Percentiles rank a stretch among this genome's conserved stretches.
Evolutionary conservation across 2,113 vertebrate species (phyloP).

Genomic region (Rhabdornis inornatus): DNA sequence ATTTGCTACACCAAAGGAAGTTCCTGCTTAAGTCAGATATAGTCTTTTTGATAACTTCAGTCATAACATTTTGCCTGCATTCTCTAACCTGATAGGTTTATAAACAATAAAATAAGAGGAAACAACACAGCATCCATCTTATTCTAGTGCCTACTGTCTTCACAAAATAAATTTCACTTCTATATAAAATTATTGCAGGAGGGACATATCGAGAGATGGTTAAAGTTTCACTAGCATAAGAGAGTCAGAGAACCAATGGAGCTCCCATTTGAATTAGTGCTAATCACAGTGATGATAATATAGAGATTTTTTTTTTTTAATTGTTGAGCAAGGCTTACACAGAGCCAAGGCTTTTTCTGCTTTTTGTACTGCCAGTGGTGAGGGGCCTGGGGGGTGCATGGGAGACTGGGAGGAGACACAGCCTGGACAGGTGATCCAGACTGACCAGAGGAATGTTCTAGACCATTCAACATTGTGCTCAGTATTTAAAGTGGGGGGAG

Average conservation of each 20-base stretch:
- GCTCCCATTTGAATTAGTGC: background rate
- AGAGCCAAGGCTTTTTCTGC: background rate
- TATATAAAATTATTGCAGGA: background rate
- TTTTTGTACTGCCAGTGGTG: background rate
- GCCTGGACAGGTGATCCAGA: background rate
- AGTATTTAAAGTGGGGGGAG: background rate
- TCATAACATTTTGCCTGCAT: background rate
- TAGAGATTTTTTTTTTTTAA: no score
- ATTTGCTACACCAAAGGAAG: background rate
- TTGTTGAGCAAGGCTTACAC: background rate
- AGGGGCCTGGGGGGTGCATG: background rate
- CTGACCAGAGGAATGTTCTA: background rate
- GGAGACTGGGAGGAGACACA: background rate
- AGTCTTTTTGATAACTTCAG: background rate
- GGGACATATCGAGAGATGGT: background rate
- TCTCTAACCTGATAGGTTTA: background rate
- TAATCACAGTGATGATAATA: background rate
- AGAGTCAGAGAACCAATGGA: background rate
- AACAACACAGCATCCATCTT: background rate
- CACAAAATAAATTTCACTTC: background rate
- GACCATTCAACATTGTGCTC: background rate
- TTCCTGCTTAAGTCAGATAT: background rate
- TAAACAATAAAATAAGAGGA: background rate
- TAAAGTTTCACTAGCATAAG: background rate
- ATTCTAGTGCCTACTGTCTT: background rate